These are phyloP conservation scores for Eolophus roseicapilla DNA, from an alignment of 2,113 vertebrate species.

Conservation along the genomic window DNA sequence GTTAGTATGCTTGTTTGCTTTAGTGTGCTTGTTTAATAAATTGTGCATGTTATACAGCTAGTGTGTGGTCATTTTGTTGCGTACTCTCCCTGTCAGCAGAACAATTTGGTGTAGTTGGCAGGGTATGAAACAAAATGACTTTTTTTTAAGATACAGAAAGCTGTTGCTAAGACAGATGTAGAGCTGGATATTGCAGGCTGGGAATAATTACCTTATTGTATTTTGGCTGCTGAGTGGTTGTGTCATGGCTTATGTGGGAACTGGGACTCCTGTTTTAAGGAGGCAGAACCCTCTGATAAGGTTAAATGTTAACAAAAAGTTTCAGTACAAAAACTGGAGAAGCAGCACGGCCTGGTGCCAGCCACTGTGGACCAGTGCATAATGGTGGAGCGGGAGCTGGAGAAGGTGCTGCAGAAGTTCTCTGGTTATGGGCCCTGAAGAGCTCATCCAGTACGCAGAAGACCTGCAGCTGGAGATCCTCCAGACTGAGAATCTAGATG, in stretches of 20 bases:
- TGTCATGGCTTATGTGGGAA: background rate
- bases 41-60: background rate
- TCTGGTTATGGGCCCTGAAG: conserved; percentile 78
- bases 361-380: conserved; percentile 80
- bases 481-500: conserved; percentile 80
- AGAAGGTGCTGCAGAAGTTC: conserved; percentile 85
- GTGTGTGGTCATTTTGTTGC: background rate
- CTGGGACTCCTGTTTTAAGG: background rate
- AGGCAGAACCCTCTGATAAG: background rate
- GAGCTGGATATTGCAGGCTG: background rate
- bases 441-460: conserved; percentile 80
- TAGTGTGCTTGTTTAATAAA: background rate
- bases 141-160: background rate
- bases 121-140: background rate
- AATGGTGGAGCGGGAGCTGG: conserved; percentile 83
- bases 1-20: background rate
- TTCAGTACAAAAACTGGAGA: background rate
- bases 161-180: background rate
- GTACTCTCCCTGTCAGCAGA: background rate
- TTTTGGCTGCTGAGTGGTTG: background rate
- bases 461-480: conserved; percentile 78
- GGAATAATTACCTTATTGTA: background rate
- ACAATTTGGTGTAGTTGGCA: background rate
- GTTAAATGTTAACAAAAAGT: background rate
- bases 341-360: background rate